phyloP scores from a whole-genome alignment of 2,888 invertebrate genomes.

The Tinea semifulvella region DNA sequence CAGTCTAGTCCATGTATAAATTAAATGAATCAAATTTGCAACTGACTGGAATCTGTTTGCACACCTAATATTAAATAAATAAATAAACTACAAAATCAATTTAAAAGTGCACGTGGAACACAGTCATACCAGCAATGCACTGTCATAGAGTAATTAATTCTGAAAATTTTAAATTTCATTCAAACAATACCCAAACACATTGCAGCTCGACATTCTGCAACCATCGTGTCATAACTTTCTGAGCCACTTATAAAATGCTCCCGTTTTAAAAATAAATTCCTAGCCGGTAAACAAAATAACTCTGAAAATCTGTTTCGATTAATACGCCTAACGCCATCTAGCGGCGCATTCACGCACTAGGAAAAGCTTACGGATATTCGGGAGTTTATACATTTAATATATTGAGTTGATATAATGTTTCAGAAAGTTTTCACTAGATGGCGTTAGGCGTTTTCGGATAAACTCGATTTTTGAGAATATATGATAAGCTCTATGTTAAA shows the following conservation, averaged over 20 bases:
- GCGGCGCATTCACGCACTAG: slow-evolving; percentile 13
- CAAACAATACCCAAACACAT: slow-evolving; percentile 8
- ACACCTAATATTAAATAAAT: too few species aligned
- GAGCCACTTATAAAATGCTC: slow-evolving; percentile 57
- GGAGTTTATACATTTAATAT: not conserved
- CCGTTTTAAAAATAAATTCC: slow-evolving; percentile 54
- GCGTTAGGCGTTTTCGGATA: slow-evolving; percentile 20
- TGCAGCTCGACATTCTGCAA: slow-evolving; percentile 28
- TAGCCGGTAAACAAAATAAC: slow-evolving; percentile 37
- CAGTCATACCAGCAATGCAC: too few species aligned
- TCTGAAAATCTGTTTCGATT: not conserved
- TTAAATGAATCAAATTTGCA: too few species aligned
- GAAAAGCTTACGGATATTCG: not conserved
- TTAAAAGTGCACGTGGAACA: too few species aligned
- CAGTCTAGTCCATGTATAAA: too few species aligned
- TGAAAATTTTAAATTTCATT: too few species aligned
- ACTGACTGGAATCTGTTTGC: too few species aligned
- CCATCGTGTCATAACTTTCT: slow-evolving; percentile 41
- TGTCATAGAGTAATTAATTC: too few species aligned
- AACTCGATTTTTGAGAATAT: too few species aligned
- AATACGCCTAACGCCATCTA: slow-evolving; percentile 38
- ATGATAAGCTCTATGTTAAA: too few species aligned
- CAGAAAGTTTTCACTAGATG: slow-evolving; percentile 25
- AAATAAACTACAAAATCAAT: too few species aligned
- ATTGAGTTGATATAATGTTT: slow-evolving; percentile 12